phyloP scores from a whole-genome alignment of 2,888 invertebrate species.

The Melieria crassipennis region DNA sequence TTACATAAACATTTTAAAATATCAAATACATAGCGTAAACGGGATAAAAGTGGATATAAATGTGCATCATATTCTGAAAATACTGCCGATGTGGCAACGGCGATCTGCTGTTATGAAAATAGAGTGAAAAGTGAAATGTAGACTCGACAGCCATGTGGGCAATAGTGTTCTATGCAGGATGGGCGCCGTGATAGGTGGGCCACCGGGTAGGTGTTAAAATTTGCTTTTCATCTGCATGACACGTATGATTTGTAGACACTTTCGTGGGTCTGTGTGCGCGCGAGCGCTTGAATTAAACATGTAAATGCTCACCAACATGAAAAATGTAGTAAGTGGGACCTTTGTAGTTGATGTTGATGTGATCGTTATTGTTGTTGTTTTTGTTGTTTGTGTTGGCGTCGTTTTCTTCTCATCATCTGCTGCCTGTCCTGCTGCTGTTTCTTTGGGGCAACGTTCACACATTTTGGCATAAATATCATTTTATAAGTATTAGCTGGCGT shows the following conservation, averaged over 20 bases:
- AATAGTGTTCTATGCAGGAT: no score
- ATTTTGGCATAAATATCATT: background rate
- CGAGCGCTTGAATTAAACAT: conserved; percentile 22
- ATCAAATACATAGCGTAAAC: no score
- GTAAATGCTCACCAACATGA: conserved; percentile 16
- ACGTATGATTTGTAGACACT: conserved; percentile 28
- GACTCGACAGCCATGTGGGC: no score
- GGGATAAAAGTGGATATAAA: no score
- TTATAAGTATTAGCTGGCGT: background rate
- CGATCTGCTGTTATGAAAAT: no score
- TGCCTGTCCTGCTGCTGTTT: background rate
- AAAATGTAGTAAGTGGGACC: conserved; percentile 12
- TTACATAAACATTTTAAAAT: no score
- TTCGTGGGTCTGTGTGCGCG: conserved; percentile 7
- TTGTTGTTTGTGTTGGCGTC: background rate
- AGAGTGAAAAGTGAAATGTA: no score
- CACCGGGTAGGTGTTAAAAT: conserved; percentile 26
- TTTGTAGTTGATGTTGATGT: background rate
- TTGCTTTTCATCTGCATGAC: conserved; percentile 34
- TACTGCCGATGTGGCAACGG: no score
- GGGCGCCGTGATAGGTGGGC: no score
- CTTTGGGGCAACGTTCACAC: background rate
- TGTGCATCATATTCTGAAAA: no score
- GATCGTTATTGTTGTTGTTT: background rate
- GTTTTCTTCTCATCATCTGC: background rate